These are phyloP conservation scores for Nettapus auritus DNA, from an alignment of 2,113 vertebrate species.

Conservation along the genomic window DNA sequence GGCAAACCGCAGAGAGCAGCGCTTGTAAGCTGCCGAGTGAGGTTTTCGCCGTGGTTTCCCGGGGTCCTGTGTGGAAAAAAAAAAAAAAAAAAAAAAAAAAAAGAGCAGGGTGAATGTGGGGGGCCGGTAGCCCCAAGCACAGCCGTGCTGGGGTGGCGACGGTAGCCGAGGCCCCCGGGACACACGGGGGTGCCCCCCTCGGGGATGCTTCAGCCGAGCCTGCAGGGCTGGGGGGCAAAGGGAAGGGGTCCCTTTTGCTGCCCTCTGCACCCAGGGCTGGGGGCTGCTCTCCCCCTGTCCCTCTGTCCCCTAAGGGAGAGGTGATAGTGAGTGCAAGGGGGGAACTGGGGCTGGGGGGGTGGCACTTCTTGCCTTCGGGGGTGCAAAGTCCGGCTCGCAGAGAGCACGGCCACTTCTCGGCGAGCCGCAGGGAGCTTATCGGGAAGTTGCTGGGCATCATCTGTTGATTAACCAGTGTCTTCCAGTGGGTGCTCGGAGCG, in stretches of 20 bases:
- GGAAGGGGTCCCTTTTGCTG: neutral
- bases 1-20: neutral
- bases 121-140: neutral
- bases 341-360: neutral
- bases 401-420: neutral
- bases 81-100: neutral
- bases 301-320: too few species aligned
- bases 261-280: too few species aligned
- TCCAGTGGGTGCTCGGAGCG: conserved; percentile 8
- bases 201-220: neutral
- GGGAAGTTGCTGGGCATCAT: conserved; percentile 44
- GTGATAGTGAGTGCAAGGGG: too few species aligned
- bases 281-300: too few species aligned
- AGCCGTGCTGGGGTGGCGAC: too few species aligned
- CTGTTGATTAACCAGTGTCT: conserved; percentile 55
- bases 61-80: neutral
- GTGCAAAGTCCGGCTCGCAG: conserved; percentile 17
- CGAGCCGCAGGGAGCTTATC: conserved; percentile 25
- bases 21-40: neutral
- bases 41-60: neutral
- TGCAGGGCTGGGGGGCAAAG: neutral
- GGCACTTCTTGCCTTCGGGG: neutral
- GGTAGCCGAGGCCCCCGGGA: neutral
- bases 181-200: neutral
- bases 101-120: neutral